Base-by-base conservation (phyloP, 2,888 invertebrate genomes). In the Sinelater perroti region DNA sequence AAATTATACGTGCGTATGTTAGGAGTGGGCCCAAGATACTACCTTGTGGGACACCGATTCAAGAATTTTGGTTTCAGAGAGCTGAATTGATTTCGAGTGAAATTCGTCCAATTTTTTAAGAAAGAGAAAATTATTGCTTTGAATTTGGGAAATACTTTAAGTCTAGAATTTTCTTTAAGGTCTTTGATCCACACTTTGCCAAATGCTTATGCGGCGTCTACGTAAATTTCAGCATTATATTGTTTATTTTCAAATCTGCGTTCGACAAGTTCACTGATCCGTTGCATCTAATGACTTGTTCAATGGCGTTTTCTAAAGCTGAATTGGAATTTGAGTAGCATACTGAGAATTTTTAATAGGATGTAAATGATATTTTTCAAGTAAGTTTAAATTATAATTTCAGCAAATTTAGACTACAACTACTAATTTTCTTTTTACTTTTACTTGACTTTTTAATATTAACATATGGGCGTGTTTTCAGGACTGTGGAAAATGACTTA, bases 341-440 rank as follows among this genome's bases (percentile, higher is more conserved):
- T 33, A 3, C 16, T 33, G 2, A 11, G 13, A n/a, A 14, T 33
- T 33, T 33, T 16, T n/a, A n/a, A n/a, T n/a, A n/a, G n/a, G n/a
- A n/a, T n/a, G n/a, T n/a, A n/a, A n/a, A n/a, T n/a, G n/a, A 30
- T 33, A 33, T 33, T 4, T 30, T 30, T n/a, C 30, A 30, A 30
- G 4, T n/a, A 30, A 30, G 3, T 24, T 24, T 24, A 6, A 8
- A 8, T 30, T 10, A 8, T 8, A n/a, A 5, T 3, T n/a, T 30
- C 30, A 30, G 30, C n/a, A 3, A n/a, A n/a, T 11, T 30, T 30
- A 30, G 4, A 3, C 30, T 30, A 11, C 8, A 33, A 11, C 16
- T 2, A 3, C 7, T 33, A 3, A 3, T 30, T 33, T 33, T 33
- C 8, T 33, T 8, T 33, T 33, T 13, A 14, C 14, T n/a, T 33